These are phyloP conservation scores for Bursaphelenchus mucronatus DNA, from an alignment of 1,140 invertebrate species.

Conservation along the genomic window DNA sequence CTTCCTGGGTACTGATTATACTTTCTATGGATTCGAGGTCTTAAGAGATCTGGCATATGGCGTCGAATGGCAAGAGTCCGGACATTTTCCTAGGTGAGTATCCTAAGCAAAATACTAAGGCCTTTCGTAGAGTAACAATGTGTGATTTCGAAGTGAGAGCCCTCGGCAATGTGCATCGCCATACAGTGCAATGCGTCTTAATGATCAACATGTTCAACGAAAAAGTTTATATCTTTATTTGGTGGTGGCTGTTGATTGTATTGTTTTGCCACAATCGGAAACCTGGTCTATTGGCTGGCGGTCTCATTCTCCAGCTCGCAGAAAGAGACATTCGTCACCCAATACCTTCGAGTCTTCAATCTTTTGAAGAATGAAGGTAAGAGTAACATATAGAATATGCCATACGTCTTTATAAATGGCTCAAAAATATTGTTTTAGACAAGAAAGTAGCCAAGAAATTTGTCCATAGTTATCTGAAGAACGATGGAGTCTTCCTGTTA, in stretches of 20 bases:
- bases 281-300: slow-evolving; percentile 43
- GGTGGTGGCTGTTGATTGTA: slow-evolving; percentile 61
- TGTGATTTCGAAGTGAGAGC: slow-evolving; percentile 61
- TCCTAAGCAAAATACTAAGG: neutral
- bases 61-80: slow-evolving; percentile 62
- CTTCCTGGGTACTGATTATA: slow-evolving; percentile 64
- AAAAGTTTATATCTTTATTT: slow-evolving; percentile 61
- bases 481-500: slow-evolving; percentile 61
- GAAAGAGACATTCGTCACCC: slow-evolving; percentile 32
- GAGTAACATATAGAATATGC: neutral
- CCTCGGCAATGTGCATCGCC: slow-evolving; percentile 52
- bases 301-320: slow-evolving; percentile 28
- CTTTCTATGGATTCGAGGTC: slow-evolving; percentile 66
- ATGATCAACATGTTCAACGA: slow-evolving; percentile 61
- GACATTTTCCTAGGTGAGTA: slow-evolving; percentile 53
- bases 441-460: slow-evolving; percentile 54
- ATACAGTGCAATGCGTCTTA: slow-evolving; percentile 61
- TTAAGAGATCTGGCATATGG: slow-evolving; percentile 62
- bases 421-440: slow-evolving; percentile 27
- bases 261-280: slow-evolving; percentile 44
- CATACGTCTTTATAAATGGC: neutral
- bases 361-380: slow-evolving; percentile 11
- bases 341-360: slow-evolving; percentile 42
- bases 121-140: slow-evolving; percentile 64
- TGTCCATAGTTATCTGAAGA: slow-evolving; percentile 47